Conservation (phyloP, 2,888 invertebrate species). For the Microchrysa polita region DNA sequence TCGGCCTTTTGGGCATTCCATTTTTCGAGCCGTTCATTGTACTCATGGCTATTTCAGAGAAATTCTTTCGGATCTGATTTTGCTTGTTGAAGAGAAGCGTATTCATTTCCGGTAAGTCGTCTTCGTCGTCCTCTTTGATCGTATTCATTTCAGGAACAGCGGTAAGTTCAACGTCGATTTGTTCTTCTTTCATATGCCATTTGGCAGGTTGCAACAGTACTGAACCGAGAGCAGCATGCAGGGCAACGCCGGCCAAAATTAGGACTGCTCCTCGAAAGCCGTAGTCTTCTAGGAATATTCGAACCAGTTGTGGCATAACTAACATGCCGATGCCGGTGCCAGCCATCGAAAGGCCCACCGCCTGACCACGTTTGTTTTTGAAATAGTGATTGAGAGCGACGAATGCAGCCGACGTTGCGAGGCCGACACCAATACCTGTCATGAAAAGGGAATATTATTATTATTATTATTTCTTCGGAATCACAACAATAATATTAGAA, state of each 20-base stretch:
- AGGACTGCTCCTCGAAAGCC: conserved; percentile 76
- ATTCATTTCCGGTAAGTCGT: conserved; percentile 63
- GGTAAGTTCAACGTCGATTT: conserved; percentile 62
- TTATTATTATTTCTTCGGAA: neutral
- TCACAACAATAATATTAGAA: too few species aligned
- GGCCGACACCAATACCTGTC: conserved; percentile 78
- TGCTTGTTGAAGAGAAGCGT: conserved; percentile 61
- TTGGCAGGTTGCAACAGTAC: conserved; percentile 76
- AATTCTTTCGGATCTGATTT: conserved; percentile 63
- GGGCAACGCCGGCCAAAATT: conserved; percentile 72
- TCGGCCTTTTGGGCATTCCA: conserved; percentile 62
- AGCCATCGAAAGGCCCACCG: conserved; percentile 81
- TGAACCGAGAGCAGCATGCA: conserved; percentile 75
- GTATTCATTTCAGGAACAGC: conserved; percentile 71
- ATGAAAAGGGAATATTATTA: conserved; percentile 16
- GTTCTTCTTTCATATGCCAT: conserved; percentile 71
- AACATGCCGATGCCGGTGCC: conserved; percentile 83
- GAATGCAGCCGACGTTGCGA: conserved; percentile 80
- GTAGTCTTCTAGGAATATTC: conserved; percentile 70
- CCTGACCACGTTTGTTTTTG: conserved; percentile 79
- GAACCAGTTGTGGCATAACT: conserved; percentile 80
- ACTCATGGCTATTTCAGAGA: conserved; percentile 63
- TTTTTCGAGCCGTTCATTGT: conserved; percentile 56
- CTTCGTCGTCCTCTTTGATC: conserved; percentile 73
- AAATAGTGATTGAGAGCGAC: conserved; percentile 83